A percentile compares a stretch with the other conserved stretches of the same genome.
phyloP scores from a whole-genome alignment of 2,888 invertebrate species.

The Mechanitis mazaeus region DNA sequence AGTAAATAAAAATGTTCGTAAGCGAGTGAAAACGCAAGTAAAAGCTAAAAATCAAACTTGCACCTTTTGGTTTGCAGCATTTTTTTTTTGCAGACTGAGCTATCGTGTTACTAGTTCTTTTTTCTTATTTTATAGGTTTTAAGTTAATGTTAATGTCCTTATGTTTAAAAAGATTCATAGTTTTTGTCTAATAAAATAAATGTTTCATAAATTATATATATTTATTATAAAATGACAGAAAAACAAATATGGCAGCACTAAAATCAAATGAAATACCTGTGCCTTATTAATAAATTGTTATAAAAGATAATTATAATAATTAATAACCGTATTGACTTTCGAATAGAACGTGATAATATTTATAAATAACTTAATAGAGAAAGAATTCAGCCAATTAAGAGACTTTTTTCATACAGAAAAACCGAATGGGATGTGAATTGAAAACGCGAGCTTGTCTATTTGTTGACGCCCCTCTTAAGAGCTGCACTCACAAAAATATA shows the following conservation, averaged over 20 bases:
- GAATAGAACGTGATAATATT: conserved; percentile 11
- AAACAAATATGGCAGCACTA: too few species aligned
- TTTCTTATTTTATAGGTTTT: background rate
- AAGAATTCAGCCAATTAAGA: conserved; percentile 43
- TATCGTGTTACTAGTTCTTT: too few species aligned
- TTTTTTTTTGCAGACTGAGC: too few species aligned
- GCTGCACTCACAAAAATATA: conserved; percentile 36
- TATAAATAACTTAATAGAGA: conserved; percentile 38
- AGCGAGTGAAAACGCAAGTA: too few species aligned
- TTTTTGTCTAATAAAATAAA: too few species aligned
- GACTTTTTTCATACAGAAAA: conserved; percentile 41
- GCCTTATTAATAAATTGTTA: too few species aligned
- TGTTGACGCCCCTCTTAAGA: conserved; percentile 57
- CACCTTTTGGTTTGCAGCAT: too few species aligned
- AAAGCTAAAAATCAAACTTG: too few species aligned
- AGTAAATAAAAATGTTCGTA: too few species aligned
- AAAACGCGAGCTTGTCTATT: conserved; percentile 58
- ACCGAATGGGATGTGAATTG: conserved; percentile 52
- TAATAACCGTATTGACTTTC: conserved; percentile 7
- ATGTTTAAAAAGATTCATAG: too few species aligned
- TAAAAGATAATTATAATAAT: conserved; percentile 7
- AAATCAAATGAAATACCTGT: background rate
- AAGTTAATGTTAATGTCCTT: background rate
- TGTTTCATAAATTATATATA: too few species aligned
- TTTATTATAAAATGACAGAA: too few species aligned